These are phyloP conservation scores for Halocynthia aurantium DNA, from an alignment of 23 tunicate genomes.

Conservation along the genomic window DNA sequence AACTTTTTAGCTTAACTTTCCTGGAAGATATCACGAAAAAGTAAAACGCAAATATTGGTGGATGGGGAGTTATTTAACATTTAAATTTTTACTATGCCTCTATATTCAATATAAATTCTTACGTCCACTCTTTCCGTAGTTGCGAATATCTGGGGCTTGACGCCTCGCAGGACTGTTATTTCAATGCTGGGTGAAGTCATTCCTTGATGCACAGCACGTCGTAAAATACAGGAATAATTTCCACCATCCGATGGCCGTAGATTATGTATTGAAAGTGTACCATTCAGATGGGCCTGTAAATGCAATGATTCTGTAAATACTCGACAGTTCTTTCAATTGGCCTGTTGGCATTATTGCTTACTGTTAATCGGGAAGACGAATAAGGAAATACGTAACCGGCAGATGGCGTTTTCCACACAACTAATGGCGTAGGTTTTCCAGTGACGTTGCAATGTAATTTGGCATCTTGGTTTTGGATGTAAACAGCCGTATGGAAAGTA, in stretches of 20 bases:
- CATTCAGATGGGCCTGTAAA: slow-evolving; percentile 42
- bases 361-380: slow-evolving; percentile 24
- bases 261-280: slow-evolving; percentile 36
- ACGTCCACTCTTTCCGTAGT: too few species aligned
- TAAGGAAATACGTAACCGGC: slow-evolving; percentile 48
- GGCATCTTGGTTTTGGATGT: slow-evolving; percentile 26
- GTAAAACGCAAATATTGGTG: too few species aligned
- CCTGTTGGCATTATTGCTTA: not conserved
- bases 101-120: too few species aligned
- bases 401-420: slow-evolving; percentile 50
- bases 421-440: slow-evolving; percentile 31
- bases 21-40: not conserved
- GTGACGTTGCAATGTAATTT: slow-evolving; percentile 41
- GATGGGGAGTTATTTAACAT: too few species aligned
- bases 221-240: slow-evolving; percentile 35
- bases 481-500: not conserved
- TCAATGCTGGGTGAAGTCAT: not conserved
- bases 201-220: not conserved
- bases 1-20: slow-evolving; percentile 3
- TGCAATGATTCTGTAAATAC: not conserved
- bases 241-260: slow-evolving; percentile 46
- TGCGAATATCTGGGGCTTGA: slow-evolving; percentile 7
- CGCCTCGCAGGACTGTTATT: slow-evolving; percentile 10
- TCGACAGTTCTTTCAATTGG: too few species aligned
- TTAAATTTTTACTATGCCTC: too few species aligned